Evolutionary conservation across 2,113 vertebrate genomes (phyloP), one percentile per base, ranked within the genome.

Genomic region (Oreotrochilus melanogaster): DNA sequence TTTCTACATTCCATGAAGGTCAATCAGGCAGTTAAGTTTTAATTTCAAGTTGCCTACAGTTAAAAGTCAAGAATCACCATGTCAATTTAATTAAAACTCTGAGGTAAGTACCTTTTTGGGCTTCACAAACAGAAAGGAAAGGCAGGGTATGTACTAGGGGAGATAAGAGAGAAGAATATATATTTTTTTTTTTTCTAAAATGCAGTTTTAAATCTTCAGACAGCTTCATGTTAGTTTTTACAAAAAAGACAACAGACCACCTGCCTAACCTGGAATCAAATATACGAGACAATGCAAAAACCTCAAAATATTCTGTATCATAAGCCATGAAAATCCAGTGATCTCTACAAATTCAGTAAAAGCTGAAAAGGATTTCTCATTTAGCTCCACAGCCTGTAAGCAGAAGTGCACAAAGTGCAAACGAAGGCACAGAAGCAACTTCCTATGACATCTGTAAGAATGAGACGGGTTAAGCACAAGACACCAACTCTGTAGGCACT

Each of bases 61-160:
- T 65, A 78, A 33, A 78, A 75, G 56, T 16, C 22, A 82, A 81
- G 17, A 18, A 61, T 43, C 67, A 88, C 4, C 30, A n/a, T 14
- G 67, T 8, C 22, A 30, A 58, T 23, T 81, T 45, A 31, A 89
- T 37, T 48, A 2, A 15, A 82, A 61, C 28, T 42, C 4, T 69
- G 27, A 82, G 17, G 1, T 6, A 71, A 81, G 14, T 42, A 78
- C 22, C 39, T 65, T 23, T 50, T 22, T 23, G 5, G 14, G 37
- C 15, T 84, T 85, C 43, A 56, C 25, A 70, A 84, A 22, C 37
- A 31, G 16, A 60, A 10, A 10, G 50, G 3, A 2, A 5, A 4
- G 3, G 6, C 2, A 5, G 17, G 54, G 39, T 39, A 39, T 39
- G 23, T 1, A 3, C 7, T 5, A 47, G 42, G 10, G 3, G 4